These are phyloP conservation scores for Onychorhynchus coronatus DNA, from an alignment of 2,113 vertebrate genomes.

Conservation along the genomic window DNA sequence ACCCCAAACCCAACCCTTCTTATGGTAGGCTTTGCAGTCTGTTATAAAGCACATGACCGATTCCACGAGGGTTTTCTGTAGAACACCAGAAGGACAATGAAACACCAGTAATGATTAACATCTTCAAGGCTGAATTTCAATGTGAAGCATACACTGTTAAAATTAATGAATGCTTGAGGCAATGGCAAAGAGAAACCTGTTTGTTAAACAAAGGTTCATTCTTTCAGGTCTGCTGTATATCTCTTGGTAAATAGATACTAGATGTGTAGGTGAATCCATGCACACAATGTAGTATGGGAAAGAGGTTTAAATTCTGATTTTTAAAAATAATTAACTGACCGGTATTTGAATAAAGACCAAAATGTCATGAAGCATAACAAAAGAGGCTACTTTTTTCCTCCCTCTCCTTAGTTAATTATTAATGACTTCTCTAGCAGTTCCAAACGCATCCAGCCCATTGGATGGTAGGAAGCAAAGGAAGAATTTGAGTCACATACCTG, in stretches of 20 bases:
- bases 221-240: background rate
- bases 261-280: background rate
- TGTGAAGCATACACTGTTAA: background rate
- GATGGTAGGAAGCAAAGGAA: background rate
- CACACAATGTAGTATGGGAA: background rate
- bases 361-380: background rate
- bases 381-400: background rate
- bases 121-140: background rate
- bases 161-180: background rate
- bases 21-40: background rate
- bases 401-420: background rate
- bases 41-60: background rate
- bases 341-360: background rate
- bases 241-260: background rate
- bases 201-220: background rate
- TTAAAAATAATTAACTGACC: background rate
- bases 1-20: background rate
- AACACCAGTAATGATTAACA: background rate
- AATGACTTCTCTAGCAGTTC: background rate
- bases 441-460: background rate
- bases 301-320: background rate
- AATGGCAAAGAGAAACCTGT: background rate
- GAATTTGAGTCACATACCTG: background rate
- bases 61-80: background rate
- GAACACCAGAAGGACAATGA: background rate